These are phyloP conservation scores for Phyllostomus hastatus DNA, from an alignment of 2,113 vertebrate species.

Conservation along the genomic window DNA sequence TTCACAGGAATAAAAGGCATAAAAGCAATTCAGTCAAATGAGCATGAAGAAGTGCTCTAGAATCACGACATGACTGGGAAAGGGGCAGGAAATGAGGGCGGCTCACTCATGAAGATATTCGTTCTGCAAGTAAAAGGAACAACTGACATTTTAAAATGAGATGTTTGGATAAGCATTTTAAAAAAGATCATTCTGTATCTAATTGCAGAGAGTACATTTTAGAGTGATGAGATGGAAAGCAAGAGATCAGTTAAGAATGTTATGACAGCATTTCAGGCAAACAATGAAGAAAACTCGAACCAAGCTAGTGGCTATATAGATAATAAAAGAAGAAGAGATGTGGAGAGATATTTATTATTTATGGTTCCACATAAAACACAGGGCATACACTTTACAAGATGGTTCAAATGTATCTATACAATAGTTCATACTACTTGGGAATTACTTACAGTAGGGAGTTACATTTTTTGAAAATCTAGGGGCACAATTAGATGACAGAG, in stretches of 20 bases:
- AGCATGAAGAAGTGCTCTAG: not conserved
- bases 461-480: not conserved
- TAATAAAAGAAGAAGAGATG: not conserved
- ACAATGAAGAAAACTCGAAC: not conserved
- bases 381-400: not conserved
- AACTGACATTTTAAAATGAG: not conserved
- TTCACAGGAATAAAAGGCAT: not conserved
- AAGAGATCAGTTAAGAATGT: not conserved
- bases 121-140: not conserved
- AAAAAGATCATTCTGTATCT: not conserved
- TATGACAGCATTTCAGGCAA: not conserved
- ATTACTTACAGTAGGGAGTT: not conserved
- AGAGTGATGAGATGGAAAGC: not conserved
- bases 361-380: not conserved
- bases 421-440: not conserved
- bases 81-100: not conserved
- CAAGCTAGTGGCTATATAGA: not conserved
- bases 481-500: not conserved
- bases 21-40: not conserved
- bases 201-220: not conserved
- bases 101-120: not conserved
- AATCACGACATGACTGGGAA: not conserved
- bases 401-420: not conserved
- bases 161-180: not conserved
- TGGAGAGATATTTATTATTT: not conserved